Evolutionary conservation across 2,888 invertebrate species (phyloP).

Genomic region (Fabriciana adippe): DNA sequence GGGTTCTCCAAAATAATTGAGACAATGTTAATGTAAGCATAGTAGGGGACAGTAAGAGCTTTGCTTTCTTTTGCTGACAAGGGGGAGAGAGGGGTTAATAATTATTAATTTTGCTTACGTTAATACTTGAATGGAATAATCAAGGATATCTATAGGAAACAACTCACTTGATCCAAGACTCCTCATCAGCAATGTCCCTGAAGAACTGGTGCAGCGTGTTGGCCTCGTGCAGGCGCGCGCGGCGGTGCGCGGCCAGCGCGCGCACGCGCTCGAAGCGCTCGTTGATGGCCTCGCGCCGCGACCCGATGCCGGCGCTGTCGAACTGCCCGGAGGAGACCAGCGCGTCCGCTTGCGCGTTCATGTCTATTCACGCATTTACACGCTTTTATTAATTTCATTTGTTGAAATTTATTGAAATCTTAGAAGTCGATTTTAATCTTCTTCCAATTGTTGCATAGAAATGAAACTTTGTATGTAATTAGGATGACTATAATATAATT

Average conservation of each 20-base stretch:
- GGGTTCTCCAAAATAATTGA: too few species aligned
- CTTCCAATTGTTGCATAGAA: too few species aligned
- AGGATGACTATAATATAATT: too few species aligned
- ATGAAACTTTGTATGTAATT: too few species aligned
- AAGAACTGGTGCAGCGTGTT: constrained; percentile 99
- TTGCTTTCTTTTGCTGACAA: too few species aligned
- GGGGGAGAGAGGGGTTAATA: not conserved
- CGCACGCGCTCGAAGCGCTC: constrained; percentile 97
- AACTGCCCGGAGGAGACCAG: constrained; percentile 98
- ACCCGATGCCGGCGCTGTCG: constrained; percentile 97
- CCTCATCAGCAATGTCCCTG: constrained; percentile 99
- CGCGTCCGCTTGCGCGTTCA: constrained; percentile 98
- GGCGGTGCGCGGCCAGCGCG: constrained; percentile 95
- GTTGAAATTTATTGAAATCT: too few species aligned
- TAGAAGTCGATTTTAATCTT: too few species aligned
- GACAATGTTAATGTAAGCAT: too few species aligned
- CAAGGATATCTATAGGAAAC: not conserved
- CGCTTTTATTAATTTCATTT: too few species aligned
- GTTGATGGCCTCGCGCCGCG: constrained; percentile 97
- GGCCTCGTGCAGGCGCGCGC: constrained; percentile 96
- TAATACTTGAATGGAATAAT: too few species aligned
- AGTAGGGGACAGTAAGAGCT: too few species aligned
- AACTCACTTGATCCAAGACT: constrained; percentile 97
- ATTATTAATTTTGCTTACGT: too few species aligned
- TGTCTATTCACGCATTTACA: constrained; percentile 77